Percentiles rank a stretch among this genome's conserved stretches.
These are phyloP conservation scores for Petrocephalus zakoni DNA, from an alignment of 2,113 vertebrate species.

Conservation along the genomic window DNA sequence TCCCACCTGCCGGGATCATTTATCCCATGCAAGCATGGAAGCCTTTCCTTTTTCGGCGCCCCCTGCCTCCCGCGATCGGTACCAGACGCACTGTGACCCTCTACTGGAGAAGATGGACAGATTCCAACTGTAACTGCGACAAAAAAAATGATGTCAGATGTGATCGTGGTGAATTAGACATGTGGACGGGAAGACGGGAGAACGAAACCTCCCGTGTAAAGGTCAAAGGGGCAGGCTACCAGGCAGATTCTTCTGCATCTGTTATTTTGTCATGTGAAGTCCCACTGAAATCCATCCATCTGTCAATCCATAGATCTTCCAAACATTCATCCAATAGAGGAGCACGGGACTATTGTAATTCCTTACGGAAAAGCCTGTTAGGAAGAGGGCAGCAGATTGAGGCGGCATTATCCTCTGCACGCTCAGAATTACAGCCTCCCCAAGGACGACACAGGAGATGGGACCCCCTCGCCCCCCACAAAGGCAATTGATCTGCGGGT, in stretches of 20 bases:
- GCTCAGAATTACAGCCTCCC: background rate
- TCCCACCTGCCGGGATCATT: background rate
- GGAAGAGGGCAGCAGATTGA: background rate
- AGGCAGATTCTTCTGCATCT: too few species aligned
- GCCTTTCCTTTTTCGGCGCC: too few species aligned
- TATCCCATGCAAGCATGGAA: background rate
- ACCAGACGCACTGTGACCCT: background rate
- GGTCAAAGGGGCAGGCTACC: background rate
- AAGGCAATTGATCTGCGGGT: background rate
- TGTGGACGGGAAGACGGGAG: background rate
- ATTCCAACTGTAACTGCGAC: background rate
- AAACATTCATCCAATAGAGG: background rate
- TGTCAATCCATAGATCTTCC: background rate
- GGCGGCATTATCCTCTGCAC: background rate
- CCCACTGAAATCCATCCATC: background rate
- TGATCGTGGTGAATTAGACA: background rate
- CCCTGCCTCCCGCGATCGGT: background rate
- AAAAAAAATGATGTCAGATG: background rate
- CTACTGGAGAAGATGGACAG: background rate
- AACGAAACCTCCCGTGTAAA: background rate
- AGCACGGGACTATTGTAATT: background rate
- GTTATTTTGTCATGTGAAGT: background rate
- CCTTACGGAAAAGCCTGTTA: background rate
- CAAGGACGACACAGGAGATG: background rate
- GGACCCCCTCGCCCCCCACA: background rate